Evolutionary conservation across 1,140 invertebrate genomes (phyloP).

Genomic region (Macrostomum lignano): DNA sequence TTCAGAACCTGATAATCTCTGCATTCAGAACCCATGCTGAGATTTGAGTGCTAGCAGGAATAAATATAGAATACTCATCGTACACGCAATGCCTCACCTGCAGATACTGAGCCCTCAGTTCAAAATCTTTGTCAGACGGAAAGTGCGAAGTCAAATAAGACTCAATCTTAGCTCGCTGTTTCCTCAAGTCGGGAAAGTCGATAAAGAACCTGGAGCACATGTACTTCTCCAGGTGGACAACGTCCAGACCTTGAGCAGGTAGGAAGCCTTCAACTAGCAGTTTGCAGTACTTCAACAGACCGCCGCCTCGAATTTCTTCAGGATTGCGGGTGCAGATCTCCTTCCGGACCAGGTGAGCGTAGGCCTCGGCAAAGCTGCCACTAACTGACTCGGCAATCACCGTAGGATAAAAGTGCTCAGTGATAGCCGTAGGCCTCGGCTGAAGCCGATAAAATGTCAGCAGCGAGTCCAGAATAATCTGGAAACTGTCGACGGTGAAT

Average conservation of each 20-base stretch:
- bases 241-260: conserved; percentile 51
- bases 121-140: too few species aligned
- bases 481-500: conserved; percentile 95
- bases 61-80: too few species aligned
- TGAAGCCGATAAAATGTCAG: conserved; percentile 53
- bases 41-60: too few species aligned
- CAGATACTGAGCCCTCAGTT: too few species aligned
- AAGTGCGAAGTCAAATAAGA: conserved; percentile 44
- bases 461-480: conserved; percentile 78
- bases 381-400: conserved; percentile 88
- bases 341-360: conserved; percentile 70
- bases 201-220: conserved; percentile 99
- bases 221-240: conserved; percentile 67
- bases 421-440: conserved; percentile 42
- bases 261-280: conserved; percentile 66
- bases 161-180: conserved; percentile 66
- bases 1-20: too few species aligned
- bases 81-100: too few species aligned
- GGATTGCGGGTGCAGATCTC: conserved; percentile 71
- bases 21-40: too few species aligned
- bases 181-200: conserved; percentile 73
- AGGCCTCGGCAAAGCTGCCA: conserved; percentile 76
- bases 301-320: conserved; percentile 91
- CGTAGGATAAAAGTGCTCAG: conserved; percentile 78
- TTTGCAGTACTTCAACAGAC: conserved; percentile 88